phyloP scores from a whole-genome alignment of 1,140 invertebrate species.

The Orchestia grillus region DNA sequence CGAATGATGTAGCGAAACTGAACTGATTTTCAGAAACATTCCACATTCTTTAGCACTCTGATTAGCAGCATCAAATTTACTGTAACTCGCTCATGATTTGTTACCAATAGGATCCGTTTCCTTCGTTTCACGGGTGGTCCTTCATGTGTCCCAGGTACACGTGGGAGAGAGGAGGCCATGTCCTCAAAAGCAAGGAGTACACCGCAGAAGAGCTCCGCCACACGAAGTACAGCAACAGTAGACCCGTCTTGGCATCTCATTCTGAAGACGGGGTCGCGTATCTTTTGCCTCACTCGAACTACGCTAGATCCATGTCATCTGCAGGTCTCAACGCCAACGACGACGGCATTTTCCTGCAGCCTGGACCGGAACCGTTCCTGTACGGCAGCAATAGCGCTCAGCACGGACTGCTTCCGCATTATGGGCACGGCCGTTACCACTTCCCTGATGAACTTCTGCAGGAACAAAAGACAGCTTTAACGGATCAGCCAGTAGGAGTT shows the following conservation, averaged over 20 bases:
- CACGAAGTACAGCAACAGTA: not conserved
- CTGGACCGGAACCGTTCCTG: slow-evolving; percentile 8
- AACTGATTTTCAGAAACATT: not conserved
- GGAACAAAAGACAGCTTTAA: slow-evolving; percentile 11
- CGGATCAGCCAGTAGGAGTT: slow-evolving; percentile 43
- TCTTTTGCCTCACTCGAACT: slow-evolving; percentile 38
- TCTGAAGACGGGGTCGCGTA: slow-evolving; percentile 27
- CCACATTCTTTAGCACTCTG: not conserved
- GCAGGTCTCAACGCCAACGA: not conserved
- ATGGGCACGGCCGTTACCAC: slow-evolving; percentile 37
- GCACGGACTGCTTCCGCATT: slow-evolving; percentile 16
- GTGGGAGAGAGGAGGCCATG: not conserved
- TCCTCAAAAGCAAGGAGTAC: slow-evolving; percentile 26
- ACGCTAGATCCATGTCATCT: not conserved
- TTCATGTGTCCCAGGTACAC: not conserved
- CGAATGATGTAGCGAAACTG: too few relatives aligned
- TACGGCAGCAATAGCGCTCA: slow-evolving; percentile 21
- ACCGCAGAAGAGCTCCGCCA: not conserved
- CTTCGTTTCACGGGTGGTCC: not conserved
- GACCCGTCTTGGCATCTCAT: not conserved
- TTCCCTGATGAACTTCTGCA: slow-evolving; percentile 32
- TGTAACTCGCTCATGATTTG: not conserved
- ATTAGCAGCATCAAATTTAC: not conserved
- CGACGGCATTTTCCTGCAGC: not conserved
- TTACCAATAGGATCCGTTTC: not conserved